Base-by-base conservation (phyloP, 1,140 invertebrate species). In the Cotesia typhae region DNA sequence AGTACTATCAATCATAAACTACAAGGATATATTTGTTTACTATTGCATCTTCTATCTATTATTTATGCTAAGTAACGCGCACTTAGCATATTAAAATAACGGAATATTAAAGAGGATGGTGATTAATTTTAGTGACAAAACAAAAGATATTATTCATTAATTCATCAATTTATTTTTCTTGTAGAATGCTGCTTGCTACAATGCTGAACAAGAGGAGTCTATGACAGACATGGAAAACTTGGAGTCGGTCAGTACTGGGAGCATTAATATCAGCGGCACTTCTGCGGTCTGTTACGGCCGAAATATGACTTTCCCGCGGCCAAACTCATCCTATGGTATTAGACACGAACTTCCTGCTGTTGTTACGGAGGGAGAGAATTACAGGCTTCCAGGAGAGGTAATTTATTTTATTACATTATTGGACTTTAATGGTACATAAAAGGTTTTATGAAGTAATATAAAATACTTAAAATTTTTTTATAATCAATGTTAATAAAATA, bases 231-330 rank as follows among this genome's bases (percentile, higher is more conserved):
- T 84, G 70, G 84, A 84, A 41, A 81, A 79, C 53, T 80, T 84
- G 74, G 85, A 85, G 37, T 79, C 83, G 57, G 81, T 84, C 17
- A 79, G 76, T 70, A 65, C 74, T 65, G 57, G 77, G 76, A 64
- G 80, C 65, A 36, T 84, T 67, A 74, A 76, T 64, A 75, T 81
- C 68, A 75, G 75, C 9, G 77, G 76, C 73, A 82, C 83, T 70
- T 80, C 85, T 41, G 86, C 85, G n/a, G 77, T 80, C 61, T 89
- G 83, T 74, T 88, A 88, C 68, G 85, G 85, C 61, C 83, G 87
- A 72, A 89, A 90, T 82, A 87, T 91, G 85, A 91, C 90, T 71
- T 91, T 90, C 74, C 90, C 90, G 20, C 85, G 90, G 53, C 89
- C 88, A 70, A 87, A 78, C 67, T 83, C 84, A 66, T 84, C 82